These are phyloP conservation scores for Cryptocephalus moraei DNA, from an alignment of 2,888 invertebrate species.

Conservation along the genomic window DNA sequence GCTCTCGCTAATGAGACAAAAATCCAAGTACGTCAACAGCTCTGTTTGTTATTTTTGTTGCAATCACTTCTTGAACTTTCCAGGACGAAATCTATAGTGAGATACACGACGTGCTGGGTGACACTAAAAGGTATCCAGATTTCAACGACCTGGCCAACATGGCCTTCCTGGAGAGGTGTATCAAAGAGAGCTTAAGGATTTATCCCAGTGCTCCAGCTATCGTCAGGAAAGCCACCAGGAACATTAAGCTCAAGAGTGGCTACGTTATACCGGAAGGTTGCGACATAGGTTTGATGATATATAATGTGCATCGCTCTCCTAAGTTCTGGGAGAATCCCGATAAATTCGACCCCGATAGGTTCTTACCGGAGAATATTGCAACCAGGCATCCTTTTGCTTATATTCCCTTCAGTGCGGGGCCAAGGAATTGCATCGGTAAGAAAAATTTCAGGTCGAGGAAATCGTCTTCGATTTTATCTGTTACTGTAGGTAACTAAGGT, in stretches of 20 bases:
- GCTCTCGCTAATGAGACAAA: too few relatives aligned
- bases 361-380: conserved; percentile 44
- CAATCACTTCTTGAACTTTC: not conserved
- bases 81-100: conserved; percentile 9
- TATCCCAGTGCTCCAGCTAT: conserved; percentile 56
- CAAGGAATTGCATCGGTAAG: conserved; percentile 17
- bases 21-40: too few relatives aligned
- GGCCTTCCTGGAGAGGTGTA: conserved; percentile 53
- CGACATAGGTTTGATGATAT: conserved; percentile 46
- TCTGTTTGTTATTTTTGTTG: not conserved
- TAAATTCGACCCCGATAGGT: conserved; percentile 58
- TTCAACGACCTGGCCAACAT: conserved; percentile 47
- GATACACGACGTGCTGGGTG: conserved; percentile 7
- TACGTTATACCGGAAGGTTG: conserved; percentile 43
- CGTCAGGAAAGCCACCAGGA: conserved; percentile 34
- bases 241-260: conserved; percentile 10
- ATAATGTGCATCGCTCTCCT: conserved; percentile 51
- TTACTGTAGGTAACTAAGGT: too few relatives aligned
- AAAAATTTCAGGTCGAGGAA: not conserved
- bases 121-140: conserved; percentile 27
- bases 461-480: too few relatives aligned
- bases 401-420: conserved; percentile 18
- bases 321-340: conserved; percentile 52
- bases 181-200: conserved; percentile 37
- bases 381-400: conserved; percentile 8